A percentile compares a stretch with the other conserved stretches of the same genome.
Evolutionary conservation across 2,888 invertebrate genomes (phyloP).

Genomic region (Oscheius sp.): DNA sequence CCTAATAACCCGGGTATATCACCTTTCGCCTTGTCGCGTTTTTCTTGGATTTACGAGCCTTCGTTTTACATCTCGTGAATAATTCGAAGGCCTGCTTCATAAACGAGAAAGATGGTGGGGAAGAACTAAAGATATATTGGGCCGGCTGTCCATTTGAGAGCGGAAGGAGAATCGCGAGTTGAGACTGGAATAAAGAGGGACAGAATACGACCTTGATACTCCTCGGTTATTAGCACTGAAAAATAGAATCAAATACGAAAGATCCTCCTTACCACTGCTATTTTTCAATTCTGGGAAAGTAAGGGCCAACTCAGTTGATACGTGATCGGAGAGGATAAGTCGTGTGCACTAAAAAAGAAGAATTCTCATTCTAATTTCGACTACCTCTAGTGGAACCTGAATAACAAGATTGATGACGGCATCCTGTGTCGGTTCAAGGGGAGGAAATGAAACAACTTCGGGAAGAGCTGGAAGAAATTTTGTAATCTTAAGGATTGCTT

Average conservation of each 20-base stretch:
- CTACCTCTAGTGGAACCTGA: background rate
- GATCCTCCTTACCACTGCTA: background rate
- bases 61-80: background rate
- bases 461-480: background rate
- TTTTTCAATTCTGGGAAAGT: background rate
- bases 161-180: background rate
- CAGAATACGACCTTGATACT: constrained; percentile 7
- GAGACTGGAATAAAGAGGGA: constrained; percentile 12
- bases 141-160: background rate
- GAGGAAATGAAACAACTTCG: background rate
- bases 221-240: constrained; percentile 4
- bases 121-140: constrained; percentile 7
- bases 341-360: constrained; percentile 9
- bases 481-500: too few species aligned
- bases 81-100: too few species aligned
- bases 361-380: background rate
- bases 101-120: background rate
- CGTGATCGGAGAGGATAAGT: background rate
- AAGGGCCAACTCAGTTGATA: background rate
- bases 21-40: too few species aligned
- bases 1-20: too few species aligned
- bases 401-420: constrained; percentile 3
- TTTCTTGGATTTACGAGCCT: too few species aligned
- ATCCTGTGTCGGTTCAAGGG: background rate
- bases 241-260: background rate